Evolutionary conservation across 1,140 invertebrate species (phyloP).

Genomic region (Lepidurus apus): DNA sequence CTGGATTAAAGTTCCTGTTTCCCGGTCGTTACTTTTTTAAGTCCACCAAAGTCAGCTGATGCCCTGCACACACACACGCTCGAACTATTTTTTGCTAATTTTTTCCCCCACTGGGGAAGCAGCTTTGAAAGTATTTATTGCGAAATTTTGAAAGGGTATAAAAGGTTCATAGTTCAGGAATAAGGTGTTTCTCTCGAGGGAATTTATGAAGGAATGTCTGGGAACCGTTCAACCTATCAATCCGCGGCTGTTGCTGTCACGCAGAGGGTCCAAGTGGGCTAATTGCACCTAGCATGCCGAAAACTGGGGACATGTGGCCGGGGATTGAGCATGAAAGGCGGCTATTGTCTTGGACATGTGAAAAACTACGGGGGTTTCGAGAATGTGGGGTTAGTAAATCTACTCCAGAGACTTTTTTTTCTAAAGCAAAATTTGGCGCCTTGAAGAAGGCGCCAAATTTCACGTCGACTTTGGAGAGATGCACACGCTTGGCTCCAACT

Average conservation of each 20-base stretch:
- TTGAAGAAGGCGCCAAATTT: background rate
- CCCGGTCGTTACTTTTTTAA: background rate
- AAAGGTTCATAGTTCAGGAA: too few species aligned
- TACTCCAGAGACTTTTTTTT: background rate
- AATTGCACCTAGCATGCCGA: background rate
- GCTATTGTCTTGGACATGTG: background rate
- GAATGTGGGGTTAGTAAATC: background rate
- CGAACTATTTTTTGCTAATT: background rate
- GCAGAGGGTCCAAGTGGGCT: background rate
- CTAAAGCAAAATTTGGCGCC: too few species aligned
- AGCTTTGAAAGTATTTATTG: too few species aligned
- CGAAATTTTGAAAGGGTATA: too few species aligned
- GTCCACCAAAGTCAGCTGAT: background rate
- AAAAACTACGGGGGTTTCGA: background rate
- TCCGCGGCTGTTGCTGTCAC: too few species aligned
- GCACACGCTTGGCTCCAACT: background rate
- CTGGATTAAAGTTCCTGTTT: slow-evolving; percentile 11
- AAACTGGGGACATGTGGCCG: slow-evolving; percentile 5
- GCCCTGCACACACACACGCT: background rate
- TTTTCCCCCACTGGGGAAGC: too few species aligned
- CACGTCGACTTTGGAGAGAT: background rate
- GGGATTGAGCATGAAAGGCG: background rate
- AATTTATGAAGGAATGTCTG: too few species aligned
- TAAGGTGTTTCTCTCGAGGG: too few species aligned
- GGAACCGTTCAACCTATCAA: too few species aligned